phyloP scores from a whole-genome alignment of 2,113 vertebrate genomes.

The Pithys albifrons region DNA sequence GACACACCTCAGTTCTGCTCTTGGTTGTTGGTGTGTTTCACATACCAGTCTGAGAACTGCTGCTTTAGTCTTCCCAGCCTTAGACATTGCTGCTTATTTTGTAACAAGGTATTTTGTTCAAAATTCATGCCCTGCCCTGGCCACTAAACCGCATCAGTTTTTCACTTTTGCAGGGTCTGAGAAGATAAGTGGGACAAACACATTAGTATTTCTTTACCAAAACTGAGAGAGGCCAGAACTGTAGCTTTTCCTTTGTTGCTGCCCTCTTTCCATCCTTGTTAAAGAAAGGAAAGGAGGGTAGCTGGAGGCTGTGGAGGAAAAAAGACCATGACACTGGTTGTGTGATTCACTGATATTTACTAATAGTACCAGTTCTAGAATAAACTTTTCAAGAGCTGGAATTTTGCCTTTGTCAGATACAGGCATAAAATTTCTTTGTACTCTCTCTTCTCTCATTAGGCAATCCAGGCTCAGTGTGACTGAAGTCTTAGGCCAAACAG shows the following conservation, averaged over 20 bases:
- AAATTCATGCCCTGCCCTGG: background rate
- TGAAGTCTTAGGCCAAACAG: conserved; percentile 48
- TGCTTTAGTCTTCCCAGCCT: background rate
- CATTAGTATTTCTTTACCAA: background rate
- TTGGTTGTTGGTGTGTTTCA: background rate
- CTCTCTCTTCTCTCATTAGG: conserved; percentile 36
- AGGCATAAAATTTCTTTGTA: background rate
- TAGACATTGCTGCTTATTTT: background rate
- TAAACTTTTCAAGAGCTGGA: background rate
- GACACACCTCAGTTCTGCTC: background rate
- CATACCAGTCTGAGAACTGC: background rate
- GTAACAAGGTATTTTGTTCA: background rate
- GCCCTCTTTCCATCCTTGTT: background rate
- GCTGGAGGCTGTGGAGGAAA: background rate
- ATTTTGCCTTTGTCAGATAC: background rate
- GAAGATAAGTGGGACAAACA: background rate
- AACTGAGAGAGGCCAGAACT: background rate
- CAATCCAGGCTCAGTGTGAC: conserved; percentile 63
- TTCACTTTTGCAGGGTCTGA: background rate
- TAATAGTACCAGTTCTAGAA: background rate
- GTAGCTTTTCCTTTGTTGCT: background rate
- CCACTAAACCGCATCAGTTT: background rate
- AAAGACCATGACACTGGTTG: background rate
- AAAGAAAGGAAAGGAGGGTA: background rate
- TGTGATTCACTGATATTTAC: background rate